Percentiles rank a stretch among this genome's conserved stretches.
Conservation (phyloP, 2,113 vertebrate genomes). For the Propithecus coquereli region DNA sequence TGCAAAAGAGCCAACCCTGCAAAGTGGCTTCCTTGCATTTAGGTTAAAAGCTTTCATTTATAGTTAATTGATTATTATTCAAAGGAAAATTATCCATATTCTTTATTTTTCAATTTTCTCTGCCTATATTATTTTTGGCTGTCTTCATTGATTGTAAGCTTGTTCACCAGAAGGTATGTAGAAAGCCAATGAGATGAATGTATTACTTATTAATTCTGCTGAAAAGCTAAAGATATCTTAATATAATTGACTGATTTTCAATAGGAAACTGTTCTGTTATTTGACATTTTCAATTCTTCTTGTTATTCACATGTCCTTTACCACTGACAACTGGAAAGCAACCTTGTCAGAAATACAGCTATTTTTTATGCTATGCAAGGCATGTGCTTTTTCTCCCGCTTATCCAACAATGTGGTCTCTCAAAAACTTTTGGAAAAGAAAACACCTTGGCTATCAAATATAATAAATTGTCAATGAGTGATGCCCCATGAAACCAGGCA, state of each 20-base stretch:
- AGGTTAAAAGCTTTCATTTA: slow-evolving; percentile 48
- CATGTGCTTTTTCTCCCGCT: neutral
- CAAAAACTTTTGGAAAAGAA: slow-evolving; percentile 12
- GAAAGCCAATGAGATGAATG: neutral
- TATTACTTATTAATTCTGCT: slow-evolving; percentile 15
- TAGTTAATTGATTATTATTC: slow-evolving; percentile 36
- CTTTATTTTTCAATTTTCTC: slow-evolving; percentile 43
- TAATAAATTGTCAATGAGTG: neutral
- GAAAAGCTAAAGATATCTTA: neutral
- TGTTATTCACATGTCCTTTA: neutral
- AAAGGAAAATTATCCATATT: slow-evolving; percentile 27
- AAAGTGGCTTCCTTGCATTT: slow-evolving; percentile 43
- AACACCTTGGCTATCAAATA: neutral
- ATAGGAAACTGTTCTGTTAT: neutral
- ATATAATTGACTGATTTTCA: neutral
- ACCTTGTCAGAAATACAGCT: neutral
- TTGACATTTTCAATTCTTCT: neutral
- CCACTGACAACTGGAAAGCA: neutral
- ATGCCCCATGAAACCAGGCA: neutral
- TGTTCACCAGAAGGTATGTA: neutral
- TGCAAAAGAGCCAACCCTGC: neutral
- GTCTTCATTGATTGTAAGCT: slow-evolving; percentile 7
- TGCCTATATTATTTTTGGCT: slow-evolving; percentile 14
- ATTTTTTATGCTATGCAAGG: neutral
- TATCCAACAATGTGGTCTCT: neutral